Conservation (phyloP, 2,113 vertebrate genomes). For the Oceanites oceanicus region DNA sequence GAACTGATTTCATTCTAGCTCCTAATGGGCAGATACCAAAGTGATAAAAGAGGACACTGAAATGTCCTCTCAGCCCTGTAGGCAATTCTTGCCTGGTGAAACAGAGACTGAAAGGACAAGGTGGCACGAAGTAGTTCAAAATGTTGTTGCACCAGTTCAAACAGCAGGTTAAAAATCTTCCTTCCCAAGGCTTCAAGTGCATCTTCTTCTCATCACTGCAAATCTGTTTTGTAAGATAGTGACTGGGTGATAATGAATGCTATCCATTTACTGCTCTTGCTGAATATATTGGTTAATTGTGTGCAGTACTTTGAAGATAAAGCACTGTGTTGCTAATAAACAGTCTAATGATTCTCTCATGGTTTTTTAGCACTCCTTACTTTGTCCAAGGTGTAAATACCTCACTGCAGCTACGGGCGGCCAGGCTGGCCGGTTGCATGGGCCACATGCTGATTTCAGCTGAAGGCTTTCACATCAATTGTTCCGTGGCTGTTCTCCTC, state of each 20-base stretch:
- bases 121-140: neutral
- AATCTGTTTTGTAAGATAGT: neutral
- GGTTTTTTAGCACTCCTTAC: neutral
- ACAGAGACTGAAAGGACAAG: neutral
- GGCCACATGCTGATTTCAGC: constrained; percentile 28
- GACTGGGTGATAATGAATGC: constrained; percentile 48
- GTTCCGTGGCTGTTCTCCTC: neutral
- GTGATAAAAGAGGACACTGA: neutral
- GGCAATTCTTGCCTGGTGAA: neutral
- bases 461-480: constrained; percentile 33
- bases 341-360: neutral
- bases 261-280: neutral
- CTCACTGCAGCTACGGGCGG: neutral
- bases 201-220: neutral
- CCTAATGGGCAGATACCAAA: neutral
- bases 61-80: neutral
- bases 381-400: constrained; percentile 37
- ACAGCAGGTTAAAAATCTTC: neutral
- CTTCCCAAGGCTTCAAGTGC: neutral
- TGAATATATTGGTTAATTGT: constrained; percentile 30
- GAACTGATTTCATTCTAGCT: neutral
- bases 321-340: constrained; percentile 35
- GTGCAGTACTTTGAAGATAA: constrained; percentile 26
- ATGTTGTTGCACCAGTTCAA: neutral
- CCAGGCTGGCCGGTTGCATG: neutral